Evolutionary conservation across 2,888 invertebrate species (phyloP).

Genomic region (Drosophila picticornis): DNA sequence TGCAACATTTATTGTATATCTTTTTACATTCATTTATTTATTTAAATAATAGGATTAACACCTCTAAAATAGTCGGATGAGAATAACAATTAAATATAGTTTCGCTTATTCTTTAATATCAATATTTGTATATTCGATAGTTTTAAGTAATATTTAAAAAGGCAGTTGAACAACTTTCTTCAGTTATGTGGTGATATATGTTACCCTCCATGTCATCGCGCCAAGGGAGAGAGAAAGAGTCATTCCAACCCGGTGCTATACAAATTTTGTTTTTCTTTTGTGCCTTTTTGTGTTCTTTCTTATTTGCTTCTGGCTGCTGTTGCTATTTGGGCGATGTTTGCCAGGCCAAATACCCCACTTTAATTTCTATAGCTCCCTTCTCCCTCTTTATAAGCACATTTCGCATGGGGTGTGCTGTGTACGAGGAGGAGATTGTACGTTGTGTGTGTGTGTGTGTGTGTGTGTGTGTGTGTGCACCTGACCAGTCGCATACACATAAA

Average conservation of each 20-base stretch:
- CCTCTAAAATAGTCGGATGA: too few species aligned
- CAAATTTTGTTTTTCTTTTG: conserved; percentile 14
- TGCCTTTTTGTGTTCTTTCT: not conserved
- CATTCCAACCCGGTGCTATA: not conserved
- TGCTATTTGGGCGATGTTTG: conserved; percentile 30
- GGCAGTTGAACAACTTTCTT: not conserved
- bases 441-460: conserved; percentile 8
- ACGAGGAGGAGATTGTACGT: not conserved
- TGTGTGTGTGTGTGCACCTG: conserved; percentile 10
- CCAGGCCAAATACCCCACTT: conserved; percentile 8
- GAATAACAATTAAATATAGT: not conserved
- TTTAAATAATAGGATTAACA: not conserved
- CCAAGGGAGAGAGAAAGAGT: not conserved
- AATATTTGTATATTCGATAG: not conserved
- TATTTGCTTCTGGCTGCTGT: conserved; percentile 16
- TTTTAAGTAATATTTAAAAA: not conserved
- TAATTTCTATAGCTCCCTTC: conserved; percentile 17
- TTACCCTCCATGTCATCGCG: not conserved
- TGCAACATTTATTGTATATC: not conserved
- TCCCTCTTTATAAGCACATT: conserved; percentile 39
- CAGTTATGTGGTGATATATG: not conserved
- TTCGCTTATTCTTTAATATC: not conserved
- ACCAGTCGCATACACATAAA: not conserved
- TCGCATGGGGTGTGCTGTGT: conserved; percentile 13
- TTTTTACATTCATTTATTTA: too few species aligned